Evolutionary conservation across 1,140 invertebrate species (phyloP), one percentile per base, ranked within the genome.

Genomic region (Chymomyza costata): DNA sequence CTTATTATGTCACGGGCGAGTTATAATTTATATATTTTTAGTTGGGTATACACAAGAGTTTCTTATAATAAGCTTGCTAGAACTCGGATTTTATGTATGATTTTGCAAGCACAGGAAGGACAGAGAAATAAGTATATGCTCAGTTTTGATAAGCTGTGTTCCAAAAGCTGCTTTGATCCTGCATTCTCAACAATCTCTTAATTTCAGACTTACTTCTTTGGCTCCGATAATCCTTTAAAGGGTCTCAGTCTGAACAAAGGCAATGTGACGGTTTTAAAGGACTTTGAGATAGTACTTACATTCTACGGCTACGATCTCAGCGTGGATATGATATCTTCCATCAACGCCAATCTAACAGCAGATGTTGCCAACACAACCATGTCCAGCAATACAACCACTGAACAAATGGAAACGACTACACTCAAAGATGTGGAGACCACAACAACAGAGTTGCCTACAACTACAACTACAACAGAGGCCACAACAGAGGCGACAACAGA

Each of bases 271-370:
- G 89, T 94, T 18, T 90, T 89, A 15, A 86, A 89, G 7, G 89
- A 90, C 17, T 94, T 93, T 65, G 90, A 91, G 76, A 88, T 90
- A 14, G 87, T 93, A 21, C 83, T 95, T 11, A 87, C 89, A 50
- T 94, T 93, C 83, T 94, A 94, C 67, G 93, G 93, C 1, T 95
- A 93, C 71, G 91, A 94, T 84, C 85, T 91, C 39, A 87, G 76
- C 35, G 65, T 84, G 1, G 83, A 85, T 31, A 85, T 84, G 83
- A 41, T 60, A 5, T 82, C 82, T 5, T 46, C 74, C 0, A 70
- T n/a, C 45, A 17, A 14, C 50, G 19, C 57, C 71, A 46, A 76
- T 52, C 6, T 65, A 1, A 60, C 53, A 1, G 16, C 44, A 10
- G 48, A 43, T 16, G 5, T 57, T 39, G 13, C 28, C 10, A 66